Conservation (phyloP, 2,113 vertebrate species). For the Loxodonta africana region DNA sequence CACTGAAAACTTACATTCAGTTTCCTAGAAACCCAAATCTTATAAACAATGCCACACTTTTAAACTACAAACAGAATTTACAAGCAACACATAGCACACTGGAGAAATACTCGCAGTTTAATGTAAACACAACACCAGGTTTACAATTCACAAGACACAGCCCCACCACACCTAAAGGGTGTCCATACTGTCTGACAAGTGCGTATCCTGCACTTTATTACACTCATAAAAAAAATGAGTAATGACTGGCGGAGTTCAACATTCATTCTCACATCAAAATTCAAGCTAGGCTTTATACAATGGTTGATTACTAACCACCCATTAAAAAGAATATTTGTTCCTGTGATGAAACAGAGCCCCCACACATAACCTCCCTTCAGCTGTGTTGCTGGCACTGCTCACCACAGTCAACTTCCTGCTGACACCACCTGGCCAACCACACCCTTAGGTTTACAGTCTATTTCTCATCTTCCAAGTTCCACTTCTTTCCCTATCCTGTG, state of each 20-base stretch:
- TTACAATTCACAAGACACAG: not conserved
- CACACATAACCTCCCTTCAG: not conserved
- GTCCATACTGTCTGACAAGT: not conserved
- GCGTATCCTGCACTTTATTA: constrained; percentile 33
- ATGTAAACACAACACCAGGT: not conserved
- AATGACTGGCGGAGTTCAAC: not conserved
- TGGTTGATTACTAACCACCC: constrained; percentile 8
- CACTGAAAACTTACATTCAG: not conserved
- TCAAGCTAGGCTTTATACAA: constrained; percentile 45
- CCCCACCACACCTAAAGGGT: not conserved
- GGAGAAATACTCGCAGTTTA: not conserved
- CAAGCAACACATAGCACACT: accelerated
- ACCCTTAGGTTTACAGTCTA: not conserved
- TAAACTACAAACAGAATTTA: not conserved
- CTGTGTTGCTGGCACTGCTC: not conserved
- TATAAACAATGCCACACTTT: not conserved
- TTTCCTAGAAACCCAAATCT: not conserved
- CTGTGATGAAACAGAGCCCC: not conserved
- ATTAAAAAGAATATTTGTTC: constrained; percentile 46
- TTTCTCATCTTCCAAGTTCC: not conserved
- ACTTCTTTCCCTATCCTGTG: not conserved
- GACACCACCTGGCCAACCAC: not conserved
- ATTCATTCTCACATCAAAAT: constrained; percentile 17
- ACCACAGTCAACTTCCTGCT: not conserved
- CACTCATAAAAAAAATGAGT: constrained; percentile 70